Base-by-base conservation (phyloP, 2,888 invertebrate species). In the Cataglyphis rosenhaueri region DNA sequence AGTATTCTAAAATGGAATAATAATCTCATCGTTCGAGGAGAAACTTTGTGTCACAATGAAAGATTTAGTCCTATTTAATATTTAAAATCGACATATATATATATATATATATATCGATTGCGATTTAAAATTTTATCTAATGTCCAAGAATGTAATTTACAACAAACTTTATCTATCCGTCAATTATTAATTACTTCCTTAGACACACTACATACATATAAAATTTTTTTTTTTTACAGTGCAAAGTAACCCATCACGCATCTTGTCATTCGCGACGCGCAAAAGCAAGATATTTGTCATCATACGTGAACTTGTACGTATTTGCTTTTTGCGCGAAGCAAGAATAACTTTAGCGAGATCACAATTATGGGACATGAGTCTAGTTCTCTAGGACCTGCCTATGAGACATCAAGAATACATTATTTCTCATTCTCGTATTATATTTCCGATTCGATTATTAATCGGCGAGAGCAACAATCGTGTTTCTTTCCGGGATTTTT, bases 141-240 rank as follows among this genome's bases (percentile, higher is more conserved):
- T 59, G 21, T 25, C 57, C 59, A 71, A 71, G 25, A 21, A 57
- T 57, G 57, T 71, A 25, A 71, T 38, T 71, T 59, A 38, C 38
- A 71, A 57, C 5, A 70, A 70, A 66, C 12, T 48, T 48, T 48
- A 6, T 57, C 57, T 71, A 71, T 71, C 38, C 18, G 25, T 59
- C 38, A 71, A n/a, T 25, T 71, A 35, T 35, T 71, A n/a, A 29
- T 59, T 59, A 25, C 25, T 38, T 59, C 57, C 35, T 71, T 10
- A 57, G 25, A 71, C 18, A 71, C 12, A 18, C n/a, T 71, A 71
- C 6, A 38, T 71, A 57, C 8, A 59, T 59, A 71, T 57, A 59
- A 71, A 57, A 59, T 71, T n/a, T 12, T 44, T n/a, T n/a, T 55
- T 38, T 38, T 71, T 12, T 25, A 3, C 32, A 0, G 12, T 71